Percentiles rank a stretch among this genome's conserved stretches.
Evolutionary conservation across 30 jellyfish, hydroid and myxozoan species (phyloP).

Genomic region (Nemopilema nomurai): DNA sequence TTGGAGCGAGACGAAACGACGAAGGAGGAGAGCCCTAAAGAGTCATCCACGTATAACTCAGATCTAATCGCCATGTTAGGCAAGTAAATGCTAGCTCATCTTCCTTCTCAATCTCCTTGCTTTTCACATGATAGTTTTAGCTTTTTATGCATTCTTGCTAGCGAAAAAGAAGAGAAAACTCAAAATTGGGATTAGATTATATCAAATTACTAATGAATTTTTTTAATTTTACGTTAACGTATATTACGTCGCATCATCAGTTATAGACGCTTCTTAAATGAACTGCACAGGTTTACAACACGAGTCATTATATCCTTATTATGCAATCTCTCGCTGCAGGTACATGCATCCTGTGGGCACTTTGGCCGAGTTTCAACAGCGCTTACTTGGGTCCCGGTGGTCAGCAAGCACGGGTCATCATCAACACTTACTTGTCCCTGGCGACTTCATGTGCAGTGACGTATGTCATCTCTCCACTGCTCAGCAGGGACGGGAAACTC

Average conservation of each 20-base stretch:
- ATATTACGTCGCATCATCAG: too few relatives aligned
- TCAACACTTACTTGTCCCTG: slow-evolving; percentile 78
- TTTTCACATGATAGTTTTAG: too few relatives aligned
- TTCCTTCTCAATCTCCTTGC: too few relatives aligned
- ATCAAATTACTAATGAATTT: too few relatives aligned
- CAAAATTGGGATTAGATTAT: too few relatives aligned
- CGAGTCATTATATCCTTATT: neutral
- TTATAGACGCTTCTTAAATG: neutral
- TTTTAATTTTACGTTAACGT: too few relatives aligned
- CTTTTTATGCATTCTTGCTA: too few relatives aligned
- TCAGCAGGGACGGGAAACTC: slow-evolving; percentile 54
- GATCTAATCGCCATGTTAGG: slow-evolving; percentile 87
- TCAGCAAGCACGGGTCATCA: slow-evolving; percentile 75
- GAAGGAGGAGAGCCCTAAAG: slow-evolving; percentile 62
- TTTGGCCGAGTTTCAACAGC: slow-evolving; percentile 85
- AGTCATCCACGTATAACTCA: slow-evolving; percentile 67
- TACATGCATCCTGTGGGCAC: slow-evolving; percentile 78
- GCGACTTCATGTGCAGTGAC: slow-evolving; percentile 79
- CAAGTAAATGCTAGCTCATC: neutral
- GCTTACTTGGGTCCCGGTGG: slow-evolving; percentile 61
- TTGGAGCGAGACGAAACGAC: slow-evolving; percentile 32
- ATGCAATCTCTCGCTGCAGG: slow-evolving; percentile 26
- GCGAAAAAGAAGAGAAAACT: too few relatives aligned
- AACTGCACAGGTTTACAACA: neutral
- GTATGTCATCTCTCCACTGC: slow-evolving; percentile 51